Conservation (phyloP, 2,888 invertebrate species). For the Germaria angustata region DNA sequence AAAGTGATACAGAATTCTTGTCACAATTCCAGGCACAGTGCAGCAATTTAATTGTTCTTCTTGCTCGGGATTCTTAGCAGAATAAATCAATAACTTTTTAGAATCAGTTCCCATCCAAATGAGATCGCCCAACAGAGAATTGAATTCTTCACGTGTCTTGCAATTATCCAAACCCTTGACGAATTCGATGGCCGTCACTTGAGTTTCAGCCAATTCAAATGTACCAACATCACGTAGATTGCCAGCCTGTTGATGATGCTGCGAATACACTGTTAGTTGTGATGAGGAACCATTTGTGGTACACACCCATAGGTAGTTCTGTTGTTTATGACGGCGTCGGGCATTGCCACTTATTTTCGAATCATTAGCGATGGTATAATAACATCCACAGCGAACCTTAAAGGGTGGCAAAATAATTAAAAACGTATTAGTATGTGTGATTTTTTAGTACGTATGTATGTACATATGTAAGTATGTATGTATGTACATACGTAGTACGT, state of each 20-base stretch:
- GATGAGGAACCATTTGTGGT: slow-evolving; percentile 89
- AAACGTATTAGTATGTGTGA: not conserved
- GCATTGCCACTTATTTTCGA: slow-evolving; percentile 82
- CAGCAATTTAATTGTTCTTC: slow-evolving; percentile 88
- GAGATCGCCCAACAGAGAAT: slow-evolving; percentile 82
- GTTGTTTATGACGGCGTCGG: slow-evolving; percentile 84
- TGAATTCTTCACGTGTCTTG: slow-evolving; percentile 76
- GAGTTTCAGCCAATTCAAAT: slow-evolving; percentile 89
- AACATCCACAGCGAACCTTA: slow-evolving; percentile 94
- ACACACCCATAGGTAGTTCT: slow-evolving; percentile 94
- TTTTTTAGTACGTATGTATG: too few relatives aligned
- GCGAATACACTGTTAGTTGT: slow-evolving; percentile 89
- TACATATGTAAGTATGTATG: too few relatives aligned
- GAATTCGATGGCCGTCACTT: slow-evolving; percentile 91
- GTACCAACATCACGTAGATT: slow-evolving; percentile 87
- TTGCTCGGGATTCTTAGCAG: slow-evolving; percentile 92
- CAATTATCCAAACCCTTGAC: slow-evolving; percentile 84
- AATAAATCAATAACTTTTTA: slow-evolving; percentile 89
- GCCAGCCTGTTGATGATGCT: slow-evolving; percentile 86
- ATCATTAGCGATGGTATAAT: slow-evolving; percentile 86
- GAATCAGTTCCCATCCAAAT: slow-evolving; percentile 97
- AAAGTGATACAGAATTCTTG: slow-evolving; percentile 90
- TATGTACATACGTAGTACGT: too few relatives aligned
- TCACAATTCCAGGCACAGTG: slow-evolving; percentile 85
- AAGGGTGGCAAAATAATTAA: not conserved